These are phyloP conservation scores for Delphinus delphis DNA, from an alignment of 2,113 vertebrate genomes.

Conservation along the genomic window DNA sequence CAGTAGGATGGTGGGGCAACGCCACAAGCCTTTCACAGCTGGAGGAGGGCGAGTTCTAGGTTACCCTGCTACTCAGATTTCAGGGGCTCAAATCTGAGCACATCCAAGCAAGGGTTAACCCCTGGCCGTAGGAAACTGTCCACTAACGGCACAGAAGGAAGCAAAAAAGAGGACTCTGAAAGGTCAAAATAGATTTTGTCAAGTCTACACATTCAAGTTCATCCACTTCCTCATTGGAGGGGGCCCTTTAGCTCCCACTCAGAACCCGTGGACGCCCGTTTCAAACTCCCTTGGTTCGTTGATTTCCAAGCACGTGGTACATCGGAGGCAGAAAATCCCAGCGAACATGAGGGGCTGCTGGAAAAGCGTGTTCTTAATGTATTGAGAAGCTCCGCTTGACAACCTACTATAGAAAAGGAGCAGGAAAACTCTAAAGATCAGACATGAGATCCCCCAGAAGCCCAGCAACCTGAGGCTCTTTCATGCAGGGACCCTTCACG, in stretches of 20 bases:
- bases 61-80: not conserved
- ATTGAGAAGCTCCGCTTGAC: not conserved
- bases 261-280: not conserved
- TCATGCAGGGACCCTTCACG: not conserved
- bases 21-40: not conserved
- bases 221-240: constrained; percentile 46
- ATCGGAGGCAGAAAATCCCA: not conserved
- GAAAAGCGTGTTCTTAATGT: not conserved
- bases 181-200: constrained; percentile 65
- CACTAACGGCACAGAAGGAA: constrained; percentile 52
- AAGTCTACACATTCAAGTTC: constrained; percentile 52
- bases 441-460: not conserved
- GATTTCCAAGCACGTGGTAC: not conserved
- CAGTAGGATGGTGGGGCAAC: not conserved
- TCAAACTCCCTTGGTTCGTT: not conserved
- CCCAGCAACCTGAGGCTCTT: not conserved
- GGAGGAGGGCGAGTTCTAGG: rapidly evolving
- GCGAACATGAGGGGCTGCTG: not conserved
- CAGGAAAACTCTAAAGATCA: not conserved
- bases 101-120: not conserved
- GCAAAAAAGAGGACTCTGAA: constrained; percentile 30
- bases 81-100: not conserved
- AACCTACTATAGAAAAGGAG: not conserved
- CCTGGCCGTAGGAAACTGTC: not conserved
- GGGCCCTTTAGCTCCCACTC: not conserved